A percentile compares a stretch with the other conserved stretches of the same genome.
phyloP scores from a whole-genome alignment of 2,113 vertebrate genomes.

The Oophaga pumilio region DNA sequence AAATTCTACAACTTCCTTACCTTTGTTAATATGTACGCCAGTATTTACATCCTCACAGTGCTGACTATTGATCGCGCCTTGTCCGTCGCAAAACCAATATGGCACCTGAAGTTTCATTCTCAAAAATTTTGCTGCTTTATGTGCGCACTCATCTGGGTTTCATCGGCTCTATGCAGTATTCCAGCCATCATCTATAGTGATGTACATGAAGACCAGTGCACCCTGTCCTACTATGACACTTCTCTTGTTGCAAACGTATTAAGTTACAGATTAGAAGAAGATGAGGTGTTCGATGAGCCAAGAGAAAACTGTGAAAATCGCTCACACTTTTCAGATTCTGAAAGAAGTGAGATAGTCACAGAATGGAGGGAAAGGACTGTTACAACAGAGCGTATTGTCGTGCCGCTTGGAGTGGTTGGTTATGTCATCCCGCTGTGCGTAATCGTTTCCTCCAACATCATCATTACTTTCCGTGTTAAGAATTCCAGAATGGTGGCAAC shows the following conservation, averaged over 20 bases:
- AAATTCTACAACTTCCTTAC: conserved; percentile 5
- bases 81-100: too few relatives aligned
- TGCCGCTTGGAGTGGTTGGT: neutral
- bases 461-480: neutral
- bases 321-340: neutral
- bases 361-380: neutral
- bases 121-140: too few relatives aligned
- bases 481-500: neutral
- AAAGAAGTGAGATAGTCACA: neutral
- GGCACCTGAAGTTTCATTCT: too few relatives aligned
- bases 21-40: conserved; percentile 34
- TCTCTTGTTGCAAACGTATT: neutral
- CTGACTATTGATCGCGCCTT: too few relatives aligned
- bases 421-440: conserved; percentile 11
- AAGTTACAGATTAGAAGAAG: too few relatives aligned
- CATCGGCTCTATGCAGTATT: too few relatives aligned
- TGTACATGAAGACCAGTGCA: neutral
- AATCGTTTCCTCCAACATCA: conserved; percentile 4
- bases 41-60: conserved; percentile 5
- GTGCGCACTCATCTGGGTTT: too few relatives aligned
- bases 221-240: neutral
- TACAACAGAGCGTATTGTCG: neutral
- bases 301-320: neutral
- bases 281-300: neutral
- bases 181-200: too few relatives aligned